These are phyloP conservation scores for Gopherus flavomarginatus DNA, from an alignment of 2,113 vertebrate genomes.

Conservation along the genomic window DNA sequence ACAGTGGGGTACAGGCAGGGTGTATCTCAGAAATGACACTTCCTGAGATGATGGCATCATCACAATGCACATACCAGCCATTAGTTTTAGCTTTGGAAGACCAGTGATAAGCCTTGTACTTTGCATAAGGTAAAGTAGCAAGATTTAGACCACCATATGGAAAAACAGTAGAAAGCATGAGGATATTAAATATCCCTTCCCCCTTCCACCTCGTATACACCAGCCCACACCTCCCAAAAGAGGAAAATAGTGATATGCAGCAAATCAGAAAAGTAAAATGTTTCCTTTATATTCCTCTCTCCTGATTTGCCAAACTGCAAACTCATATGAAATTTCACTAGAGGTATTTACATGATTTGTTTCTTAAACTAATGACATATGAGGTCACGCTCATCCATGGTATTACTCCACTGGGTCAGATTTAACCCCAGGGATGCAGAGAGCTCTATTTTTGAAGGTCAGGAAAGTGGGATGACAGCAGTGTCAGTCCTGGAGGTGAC, in stretches of 20 bases:
- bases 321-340: not conserved
- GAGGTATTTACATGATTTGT: not conserved
- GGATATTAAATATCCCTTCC: not conserved
- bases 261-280: not conserved
- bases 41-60: not conserved
- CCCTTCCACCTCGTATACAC: not conserved
- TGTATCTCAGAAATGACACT: not conserved
- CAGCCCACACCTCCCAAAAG: not conserved
- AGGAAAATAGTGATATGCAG: not conserved
- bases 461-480: not conserved
- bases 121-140: not conserved
- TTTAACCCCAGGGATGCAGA: not conserved
- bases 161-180: not conserved
- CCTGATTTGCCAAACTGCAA: not conserved
- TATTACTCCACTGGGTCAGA: fast-evolving
- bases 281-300: not conserved
- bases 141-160: not conserved
- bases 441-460: not conserved
- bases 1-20: not conserved
- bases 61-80: not conserved
- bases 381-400: not conserved
- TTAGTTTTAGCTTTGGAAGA: not conserved
- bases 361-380: not conserved
- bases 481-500: not conserved
- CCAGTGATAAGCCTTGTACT: not conserved